These are phyloP conservation scores for Sitodiplosis mosellana DNA, from an alignment of 1,140 invertebrate genomes.

Conservation along the genomic window DNA sequence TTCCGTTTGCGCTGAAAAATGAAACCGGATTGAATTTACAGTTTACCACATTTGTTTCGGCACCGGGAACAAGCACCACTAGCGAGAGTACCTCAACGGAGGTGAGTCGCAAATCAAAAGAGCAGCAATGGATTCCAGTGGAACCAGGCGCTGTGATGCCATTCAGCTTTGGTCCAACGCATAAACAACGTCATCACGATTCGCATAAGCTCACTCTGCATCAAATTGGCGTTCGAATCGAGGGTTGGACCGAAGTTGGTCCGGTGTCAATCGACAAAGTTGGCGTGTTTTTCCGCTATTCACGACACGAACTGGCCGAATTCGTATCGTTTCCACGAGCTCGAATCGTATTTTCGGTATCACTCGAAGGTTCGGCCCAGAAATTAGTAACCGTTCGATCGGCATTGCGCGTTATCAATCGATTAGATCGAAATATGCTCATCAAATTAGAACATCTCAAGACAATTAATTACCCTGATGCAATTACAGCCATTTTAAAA, in stretches of 20 bases:
- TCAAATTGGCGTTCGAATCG: conserved; percentile 71
- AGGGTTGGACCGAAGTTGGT: conserved; percentile 72
- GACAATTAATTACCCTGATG: background rate
- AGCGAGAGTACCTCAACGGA: conserved; percentile 12
- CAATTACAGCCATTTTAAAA: conserved; percentile 10
- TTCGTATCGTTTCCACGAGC: conserved; percentile 31
- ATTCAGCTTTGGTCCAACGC: conserved; percentile 66
- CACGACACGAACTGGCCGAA: conserved; percentile 30
- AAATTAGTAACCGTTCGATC: conserved; percentile 93
- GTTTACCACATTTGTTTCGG: conserved; percentile 61
- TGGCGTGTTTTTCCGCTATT: conserved; percentile 78
- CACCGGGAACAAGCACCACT: conserved; percentile 18
- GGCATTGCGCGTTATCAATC: conserved; percentile 65
- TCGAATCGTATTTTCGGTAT: conserved; percentile 71
- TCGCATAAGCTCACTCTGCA: conserved; percentile 62
- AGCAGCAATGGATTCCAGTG: conserved; percentile 46
- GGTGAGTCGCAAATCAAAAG: conserved; percentile 4
- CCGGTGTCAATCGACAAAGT: conserved; percentile 91
- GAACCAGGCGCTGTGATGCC: conserved; percentile 48
- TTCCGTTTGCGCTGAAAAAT: conserved; percentile 82
- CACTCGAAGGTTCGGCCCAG: conserved; percentile 76
- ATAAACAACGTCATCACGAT: conserved; percentile 54
- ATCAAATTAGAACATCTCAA: conserved; percentile 40
- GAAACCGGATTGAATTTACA: conserved; percentile 66
- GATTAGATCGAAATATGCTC: conserved; percentile 49